These are phyloP conservation scores for Cosmorhoe ocellata DNA, from an alignment of 2,888 invertebrate genomes.

Conservation along the genomic window DNA sequence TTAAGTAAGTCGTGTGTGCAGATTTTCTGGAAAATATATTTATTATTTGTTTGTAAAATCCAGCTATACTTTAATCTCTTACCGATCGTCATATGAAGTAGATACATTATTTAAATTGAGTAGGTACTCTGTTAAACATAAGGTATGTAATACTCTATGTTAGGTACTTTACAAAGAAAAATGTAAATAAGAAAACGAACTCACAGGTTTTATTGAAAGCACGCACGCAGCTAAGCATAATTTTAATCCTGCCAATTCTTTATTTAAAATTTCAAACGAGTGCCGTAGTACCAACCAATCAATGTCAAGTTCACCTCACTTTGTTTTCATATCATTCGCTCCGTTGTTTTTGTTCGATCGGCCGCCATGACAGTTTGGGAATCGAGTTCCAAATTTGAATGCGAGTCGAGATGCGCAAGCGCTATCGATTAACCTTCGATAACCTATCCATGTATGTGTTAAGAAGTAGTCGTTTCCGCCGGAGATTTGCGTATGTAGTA, in stretches of 20 bases:
- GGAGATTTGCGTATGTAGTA: slow-evolving; percentile 49
- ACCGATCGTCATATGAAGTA: too few relatives aligned
- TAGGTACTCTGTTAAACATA: too few relatives aligned
- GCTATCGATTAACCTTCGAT: slow-evolving; percentile 73
- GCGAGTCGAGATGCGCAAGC: slow-evolving; percentile 74
- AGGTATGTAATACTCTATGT: too few relatives aligned
- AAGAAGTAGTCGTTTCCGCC: slow-evolving; percentile 63
- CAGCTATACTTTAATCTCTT: too few relatives aligned
- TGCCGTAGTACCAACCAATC: slow-evolving; percentile 57
- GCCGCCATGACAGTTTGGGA: slow-evolving; percentile 68
- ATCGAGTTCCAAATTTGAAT: slow-evolving; percentile 74
- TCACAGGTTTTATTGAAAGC: slow-evolving; percentile 9
- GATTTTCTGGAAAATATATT: too few relatives aligned
- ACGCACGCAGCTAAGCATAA: slow-evolving; percentile 19
- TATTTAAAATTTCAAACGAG: slow-evolving; percentile 46
- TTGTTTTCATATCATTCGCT: slow-evolving; percentile 52
- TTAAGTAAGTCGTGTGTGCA: too few relatives aligned
- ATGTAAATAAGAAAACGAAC: slow-evolving; percentile 17
- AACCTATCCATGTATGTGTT: slow-evolving; percentile 50
- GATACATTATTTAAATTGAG: too few relatives aligned
- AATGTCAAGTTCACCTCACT: slow-evolving; percentile 68
- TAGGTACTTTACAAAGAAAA: neutral
- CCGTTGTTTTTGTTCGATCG: slow-evolving; percentile 57
- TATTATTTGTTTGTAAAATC: too few relatives aligned
- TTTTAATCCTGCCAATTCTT: slow-evolving; percentile 37